phyloP scores from a whole-genome alignment of 2,113 vertebrate genomes.

The Mixornis gularis region DNA sequence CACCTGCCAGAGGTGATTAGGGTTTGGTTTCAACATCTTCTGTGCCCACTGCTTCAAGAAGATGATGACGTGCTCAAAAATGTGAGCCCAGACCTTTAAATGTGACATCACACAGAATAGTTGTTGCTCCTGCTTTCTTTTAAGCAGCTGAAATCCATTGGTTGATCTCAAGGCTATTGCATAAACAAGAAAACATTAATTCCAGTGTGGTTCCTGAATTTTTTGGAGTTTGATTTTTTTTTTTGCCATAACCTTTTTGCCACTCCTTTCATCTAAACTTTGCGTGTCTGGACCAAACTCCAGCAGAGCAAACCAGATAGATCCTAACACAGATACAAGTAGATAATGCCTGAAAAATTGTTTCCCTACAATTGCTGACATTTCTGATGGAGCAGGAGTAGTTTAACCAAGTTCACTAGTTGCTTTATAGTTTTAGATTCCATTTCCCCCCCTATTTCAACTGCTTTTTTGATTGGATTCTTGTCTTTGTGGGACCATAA shows the following conservation, averaged over 20 bases:
- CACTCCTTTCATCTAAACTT: neutral
- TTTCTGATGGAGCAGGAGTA: neutral
- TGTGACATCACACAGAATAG: neutral
- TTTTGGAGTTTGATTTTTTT: neutral
- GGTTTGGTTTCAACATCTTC: neutral
- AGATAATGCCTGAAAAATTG: neutral
- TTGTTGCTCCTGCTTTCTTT: neutral
- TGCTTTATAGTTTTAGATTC: neutral
- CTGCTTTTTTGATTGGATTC: neutral
- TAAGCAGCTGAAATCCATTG: neutral
- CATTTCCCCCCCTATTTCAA: accelerated
- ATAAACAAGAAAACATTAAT: neutral
- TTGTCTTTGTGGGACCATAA: neutral
- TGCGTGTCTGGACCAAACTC: accelerated
- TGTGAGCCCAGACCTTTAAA: neutral
- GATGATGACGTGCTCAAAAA: neutral
- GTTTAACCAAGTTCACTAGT: neutral
- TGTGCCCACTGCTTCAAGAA: accelerated
- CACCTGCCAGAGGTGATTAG: neutral
- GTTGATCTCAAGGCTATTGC: neutral
- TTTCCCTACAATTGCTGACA: neutral
- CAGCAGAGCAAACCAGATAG: neutral
- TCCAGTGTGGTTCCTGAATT: neutral
- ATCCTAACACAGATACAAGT: neutral
- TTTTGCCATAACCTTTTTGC: neutral